Evolutionary conservation across 2,888 invertebrate species (phyloP).

Genomic region (Platerodrilus igneus): DNA sequence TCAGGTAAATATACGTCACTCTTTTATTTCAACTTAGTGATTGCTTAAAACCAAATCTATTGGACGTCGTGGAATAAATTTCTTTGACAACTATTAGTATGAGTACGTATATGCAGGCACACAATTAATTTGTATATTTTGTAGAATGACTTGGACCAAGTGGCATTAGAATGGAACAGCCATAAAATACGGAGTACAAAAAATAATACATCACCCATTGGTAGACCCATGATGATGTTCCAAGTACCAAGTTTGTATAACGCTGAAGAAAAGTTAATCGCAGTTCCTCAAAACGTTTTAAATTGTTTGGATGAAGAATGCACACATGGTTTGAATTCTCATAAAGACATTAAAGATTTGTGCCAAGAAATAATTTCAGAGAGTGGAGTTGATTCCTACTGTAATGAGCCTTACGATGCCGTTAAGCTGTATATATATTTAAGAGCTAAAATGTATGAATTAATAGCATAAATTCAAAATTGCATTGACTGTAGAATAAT

Average conservation of each 20-base stretch:
- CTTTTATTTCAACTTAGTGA: too few relatives aligned
- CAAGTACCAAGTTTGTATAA: slow-evolving; percentile 14
- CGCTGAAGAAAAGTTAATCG: slow-evolving; percentile 11
- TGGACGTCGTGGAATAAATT: too few relatives aligned
- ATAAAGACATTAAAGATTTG: slow-evolving; percentile 4
- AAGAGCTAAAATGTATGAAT: slow-evolving; percentile 1
- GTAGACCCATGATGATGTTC: slow-evolving; percentile 16
- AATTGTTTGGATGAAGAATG: neutral
- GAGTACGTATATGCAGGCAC: neutral
- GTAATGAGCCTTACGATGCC: neutral
- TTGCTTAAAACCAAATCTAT: too few relatives aligned
- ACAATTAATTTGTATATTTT: neutral
- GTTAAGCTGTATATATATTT: neutral
- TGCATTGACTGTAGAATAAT: neutral
- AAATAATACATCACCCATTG: slow-evolving; percentile 14
- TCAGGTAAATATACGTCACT: slow-evolving; percentile 10
- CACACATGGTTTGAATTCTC: neutral
- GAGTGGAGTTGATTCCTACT: too few relatives aligned
- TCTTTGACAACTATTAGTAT: neutral
- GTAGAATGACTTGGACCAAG: slow-evolving; percentile 13
- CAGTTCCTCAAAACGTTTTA: neutral
- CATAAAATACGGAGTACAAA: slow-evolving; percentile 14
- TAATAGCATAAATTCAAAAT: neutral
- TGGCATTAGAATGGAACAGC: slow-evolving; percentile 15
- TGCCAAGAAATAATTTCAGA: neutral